Percentiles rank a stretch among this genome's conserved stretches.
These are phyloP conservation scores for Entomobrya proxima DNA, from an alignment of 2,888 invertebrate species.

Conservation along the genomic window DNA sequence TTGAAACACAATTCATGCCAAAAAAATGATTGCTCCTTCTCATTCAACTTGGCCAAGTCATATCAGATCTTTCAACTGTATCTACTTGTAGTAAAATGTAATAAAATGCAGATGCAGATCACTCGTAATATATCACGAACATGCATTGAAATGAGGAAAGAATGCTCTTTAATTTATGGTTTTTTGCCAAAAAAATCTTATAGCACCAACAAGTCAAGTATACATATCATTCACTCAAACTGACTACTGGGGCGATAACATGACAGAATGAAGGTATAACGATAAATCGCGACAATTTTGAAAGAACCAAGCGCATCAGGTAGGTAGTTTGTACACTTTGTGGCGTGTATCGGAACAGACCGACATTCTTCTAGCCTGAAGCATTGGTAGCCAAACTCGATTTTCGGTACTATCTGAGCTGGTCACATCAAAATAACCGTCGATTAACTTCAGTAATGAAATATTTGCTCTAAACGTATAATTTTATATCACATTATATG, in stretches of 20 bases:
- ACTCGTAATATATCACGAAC: neutral
- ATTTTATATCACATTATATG: no score
- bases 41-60: slow-evolving; percentile 21
- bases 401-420: neutral
- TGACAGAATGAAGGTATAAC: neutral
- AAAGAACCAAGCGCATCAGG: no score
- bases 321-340: no score
- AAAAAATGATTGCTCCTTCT: slow-evolving; percentile 34
- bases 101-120: neutral
- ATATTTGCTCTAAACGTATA: neutral
- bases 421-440: neutral
- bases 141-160: slow-evolving; percentile 31
- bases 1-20: slow-evolving; percentile 41
- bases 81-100: neutral
- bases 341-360: no score
- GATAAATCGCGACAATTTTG: neutral
- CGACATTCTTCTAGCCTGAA: neutral
- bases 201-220: neutral
- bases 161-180: neutral
- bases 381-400: neutral
- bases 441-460: neutral
- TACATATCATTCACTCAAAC: neutral
- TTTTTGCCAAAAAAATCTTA: slow-evolving; percentile 9
- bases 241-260: neutral
- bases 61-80: neutral